Evolutionary conservation across 2,113 vertebrate genomes (phyloP).

Genomic region (Zosterops pallidus): DNA sequence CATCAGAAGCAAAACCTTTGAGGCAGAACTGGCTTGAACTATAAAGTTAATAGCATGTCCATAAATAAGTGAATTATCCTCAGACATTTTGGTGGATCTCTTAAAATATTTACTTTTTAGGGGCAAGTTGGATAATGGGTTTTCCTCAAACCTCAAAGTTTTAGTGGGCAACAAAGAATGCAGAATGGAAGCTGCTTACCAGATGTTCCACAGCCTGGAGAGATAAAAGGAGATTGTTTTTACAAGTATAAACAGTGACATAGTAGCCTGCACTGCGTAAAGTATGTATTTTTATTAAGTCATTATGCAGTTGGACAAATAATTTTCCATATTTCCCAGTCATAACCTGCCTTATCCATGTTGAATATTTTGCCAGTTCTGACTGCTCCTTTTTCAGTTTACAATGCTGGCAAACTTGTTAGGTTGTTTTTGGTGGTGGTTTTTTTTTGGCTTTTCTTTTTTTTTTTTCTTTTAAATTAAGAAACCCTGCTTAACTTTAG

Average conservation of each 20-base stretch:
- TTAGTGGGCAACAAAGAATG: conserved; percentile 55
- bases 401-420: conserved; percentile 9
- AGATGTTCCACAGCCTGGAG: conserved; percentile 66
- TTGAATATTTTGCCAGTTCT: conserved; percentile 21
- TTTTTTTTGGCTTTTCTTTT: background rate
- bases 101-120: conserved; percentile 65
- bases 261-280: conserved; percentile 42
- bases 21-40: background rate
- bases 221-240: conserved; percentile 66
- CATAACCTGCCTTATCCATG: conserved; percentile 12
- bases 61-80: conserved; percentile 60
- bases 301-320: conserved; percentile 54
- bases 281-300: conserved; percentile 55
- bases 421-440: background rate
- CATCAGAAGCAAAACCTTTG: background rate
- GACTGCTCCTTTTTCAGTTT: conserved; percentile 26
- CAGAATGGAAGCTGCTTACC: conserved; percentile 60
- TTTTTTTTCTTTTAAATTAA: background rate
- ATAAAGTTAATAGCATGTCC: conserved; percentile 38
- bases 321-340: conserved; percentile 48
- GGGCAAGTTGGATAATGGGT: conserved; percentile 56
- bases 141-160: conserved; percentile 62
- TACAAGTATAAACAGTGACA: conserved; percentile 51
- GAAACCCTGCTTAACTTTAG: background rate
- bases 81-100: conserved; percentile 52